Base-by-base conservation (phyloP, 2,113 vertebrate genomes). In the Potamarius usumacintae region DNA sequence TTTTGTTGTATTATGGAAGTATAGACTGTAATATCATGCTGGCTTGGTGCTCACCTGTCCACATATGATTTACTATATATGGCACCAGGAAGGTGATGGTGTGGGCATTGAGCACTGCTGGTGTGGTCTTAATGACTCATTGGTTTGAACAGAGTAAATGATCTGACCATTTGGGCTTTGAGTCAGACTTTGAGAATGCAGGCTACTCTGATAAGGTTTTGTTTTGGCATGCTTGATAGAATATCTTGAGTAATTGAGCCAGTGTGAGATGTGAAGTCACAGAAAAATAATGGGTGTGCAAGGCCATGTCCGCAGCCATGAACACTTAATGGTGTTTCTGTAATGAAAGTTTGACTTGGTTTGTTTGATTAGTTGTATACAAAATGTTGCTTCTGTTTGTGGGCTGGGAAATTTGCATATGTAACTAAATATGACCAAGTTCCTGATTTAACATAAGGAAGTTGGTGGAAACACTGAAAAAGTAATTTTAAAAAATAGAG, bases 61-160 rank as follows among this genome's bases (percentile, higher is more conserved):
- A 65, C 15, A 30, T 50, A 22, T 22, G 4, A 81, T 81, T 42
- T 71, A 50, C 65, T 74, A 67, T 69, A 86, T 58, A 78, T 34
- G 12, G 14, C 17, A 85, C 78, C 48, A 50, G 84, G 50, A 77
- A 50, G 69, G 52, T 69, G 53, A 60, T 63, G 74, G 17, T 52
- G 22, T 69, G 53, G 72, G 27, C 42, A n/a, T 22, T 85, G 60
- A n/a, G 60, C 17, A 69, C 27, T 15, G n/a, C 85, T 65, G 30
- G 25, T 60, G 62, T 78, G 12, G 25, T 55, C 76, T 80, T 67
- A 58, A 6, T 85, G 50, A 63, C 22, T 87, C 67, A 87, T 50
- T 52, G 9, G 30, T 85, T 86, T 74, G 67, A 81, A 80, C 55
- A 71, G 52, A 27, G 53, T 11, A 86, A 87, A n/a, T 67, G 65